Percentiles rank a stretch among this genome's conserved stretches.
These are phyloP conservation scores for Eledone cirrhosa DNA, from an alignment of 2,888 invertebrate genomes.

Conservation along the genomic window DNA sequence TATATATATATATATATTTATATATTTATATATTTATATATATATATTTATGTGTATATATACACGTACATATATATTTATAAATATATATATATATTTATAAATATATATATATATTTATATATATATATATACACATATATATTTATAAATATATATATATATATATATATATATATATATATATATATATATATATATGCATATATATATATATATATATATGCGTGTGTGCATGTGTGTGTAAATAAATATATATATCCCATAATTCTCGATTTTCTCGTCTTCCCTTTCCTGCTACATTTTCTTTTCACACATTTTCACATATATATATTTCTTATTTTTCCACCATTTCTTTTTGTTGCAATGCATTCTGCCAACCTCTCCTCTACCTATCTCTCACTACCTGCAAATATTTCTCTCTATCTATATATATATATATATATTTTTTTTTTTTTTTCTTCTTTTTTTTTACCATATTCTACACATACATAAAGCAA, in stretches of 20 bases:
- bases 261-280: neutral
- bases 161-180: neutral
- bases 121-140: neutral
- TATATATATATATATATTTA: no score
- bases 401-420: neutral
- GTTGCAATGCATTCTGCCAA: neutral
- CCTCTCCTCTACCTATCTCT: neutral
- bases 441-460: neutral
- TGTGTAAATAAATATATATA: neutral
- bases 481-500: neutral
- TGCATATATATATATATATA: neutral
- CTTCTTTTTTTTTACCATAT: neutral
- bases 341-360: neutral
- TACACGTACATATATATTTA: neutral
- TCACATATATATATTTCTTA: neutral
- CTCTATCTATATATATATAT: neutral
- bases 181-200: neutral
- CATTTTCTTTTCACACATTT: neutral
- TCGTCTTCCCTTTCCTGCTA: neutral
- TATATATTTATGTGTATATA: neutral
- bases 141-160: neutral
- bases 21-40: conserved; percentile 13
- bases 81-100: neutral
- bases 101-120: neutral
- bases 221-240: neutral